These are phyloP conservation scores for Odontamblyopus lacepedii DNA, from an alignment of 2,797 vertebrate species.

Conservation along the genomic window DNA sequence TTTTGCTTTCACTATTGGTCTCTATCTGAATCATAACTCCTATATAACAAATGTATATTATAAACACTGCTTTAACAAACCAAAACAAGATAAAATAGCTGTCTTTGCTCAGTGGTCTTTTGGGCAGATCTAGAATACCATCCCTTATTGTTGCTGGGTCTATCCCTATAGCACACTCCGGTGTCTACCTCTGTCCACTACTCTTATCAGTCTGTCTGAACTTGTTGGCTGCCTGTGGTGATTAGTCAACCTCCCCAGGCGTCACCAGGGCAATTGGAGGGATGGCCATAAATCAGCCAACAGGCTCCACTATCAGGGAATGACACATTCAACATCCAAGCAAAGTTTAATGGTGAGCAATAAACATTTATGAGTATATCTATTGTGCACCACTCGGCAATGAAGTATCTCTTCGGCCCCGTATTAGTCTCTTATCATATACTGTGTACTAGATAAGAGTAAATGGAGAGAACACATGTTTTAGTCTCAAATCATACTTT, in stretches of 20 bases:
- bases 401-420: constrained; percentile 59
- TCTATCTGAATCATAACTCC: not conserved
- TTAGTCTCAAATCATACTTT: constrained; percentile 31
- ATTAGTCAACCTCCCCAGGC: constrained; percentile 74
- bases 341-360: constrained; percentile 78
- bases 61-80: too few relatives aligned
- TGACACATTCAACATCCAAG: constrained; percentile 77
- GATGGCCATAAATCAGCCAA: constrained; percentile 72
- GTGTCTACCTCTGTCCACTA: constrained; percentile 40
- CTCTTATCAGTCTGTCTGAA: constrained; percentile 65
- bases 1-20: not conserved
- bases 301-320: constrained; percentile 64
- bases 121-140: constrained; percentile 64
- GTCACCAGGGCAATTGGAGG: constrained; percentile 73
- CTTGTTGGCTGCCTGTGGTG: constrained; percentile 70
- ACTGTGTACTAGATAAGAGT: constrained; percentile 43
- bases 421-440: constrained; percentile 69
- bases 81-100: not conserved
- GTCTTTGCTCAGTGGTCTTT: constrained; percentile 52
- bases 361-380: constrained; percentile 77
- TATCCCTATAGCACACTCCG: constrained; percentile 51
- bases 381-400: constrained; percentile 60
- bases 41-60: too few relatives aligned
- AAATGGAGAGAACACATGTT: constrained; percentile 49
- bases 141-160: constrained; percentile 56